phyloP scores from a whole-genome alignment of 2,888 invertebrate species.

The Allophyes oxyacanthae region DNA sequence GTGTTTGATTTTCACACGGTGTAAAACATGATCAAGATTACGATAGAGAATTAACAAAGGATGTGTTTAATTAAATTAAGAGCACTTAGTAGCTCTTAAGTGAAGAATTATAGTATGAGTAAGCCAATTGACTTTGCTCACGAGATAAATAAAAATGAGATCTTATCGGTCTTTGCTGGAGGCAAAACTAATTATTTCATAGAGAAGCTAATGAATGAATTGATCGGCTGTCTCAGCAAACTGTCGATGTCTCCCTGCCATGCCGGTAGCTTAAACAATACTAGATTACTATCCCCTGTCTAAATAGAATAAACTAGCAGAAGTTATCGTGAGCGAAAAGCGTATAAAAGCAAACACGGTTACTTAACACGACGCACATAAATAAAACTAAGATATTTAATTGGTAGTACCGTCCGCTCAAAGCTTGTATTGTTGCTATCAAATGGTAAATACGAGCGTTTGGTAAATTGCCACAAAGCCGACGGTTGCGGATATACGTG shows the following conservation, averaged over 20 bases:
- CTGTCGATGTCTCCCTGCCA: constrained; percentile 6
- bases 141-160: constrained; percentile 7
- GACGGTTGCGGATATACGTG: constrained; percentile 35
- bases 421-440: constrained; percentile 57
- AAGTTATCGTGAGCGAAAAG: constrained; percentile 60
- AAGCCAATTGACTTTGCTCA: constrained; percentile 1
- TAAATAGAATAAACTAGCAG: constrained; percentile 62
- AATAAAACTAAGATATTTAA: constrained; percentile 72
- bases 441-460: constrained; percentile 51
- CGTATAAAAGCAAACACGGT: constrained; percentile 67
- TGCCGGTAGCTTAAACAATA: constrained; percentile 36
- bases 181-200: constrained; percentile 15
- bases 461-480: constrained; percentile 51
- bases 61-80: constrained; percentile 16
- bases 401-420: constrained; percentile 64
- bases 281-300: constrained; percentile 54
- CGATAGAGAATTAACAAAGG: constrained; percentile 28
- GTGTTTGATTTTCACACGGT: constrained; percentile 49
- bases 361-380: constrained; percentile 65
- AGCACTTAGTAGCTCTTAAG: constrained; percentile 4
- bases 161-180: constrained; percentile 11
- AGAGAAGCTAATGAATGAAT: constrained; percentile 24
- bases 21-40: constrained; percentile 33
- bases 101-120: constrained; percentile 2
- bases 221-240: constrained; percentile 16